phyloP scores from a whole-genome alignment of 2,797 vertebrate species.

The Pantherophis alleghaniensis region DNA sequence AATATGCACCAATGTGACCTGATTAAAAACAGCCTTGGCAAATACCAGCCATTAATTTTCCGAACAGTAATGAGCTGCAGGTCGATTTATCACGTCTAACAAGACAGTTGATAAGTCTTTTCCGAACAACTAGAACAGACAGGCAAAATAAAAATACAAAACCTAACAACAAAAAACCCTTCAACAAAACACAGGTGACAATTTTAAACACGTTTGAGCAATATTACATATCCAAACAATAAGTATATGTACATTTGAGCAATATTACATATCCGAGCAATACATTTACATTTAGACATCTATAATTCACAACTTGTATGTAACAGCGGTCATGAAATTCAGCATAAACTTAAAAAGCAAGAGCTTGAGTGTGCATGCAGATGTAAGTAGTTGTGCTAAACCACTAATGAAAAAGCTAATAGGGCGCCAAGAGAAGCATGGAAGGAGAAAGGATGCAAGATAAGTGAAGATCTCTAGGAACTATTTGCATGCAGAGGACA shows the following conservation, averaged over 20 bases:
- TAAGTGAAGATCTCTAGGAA: conserved; percentile 54
- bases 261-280: conserved; percentile 32
- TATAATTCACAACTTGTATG: not conserved
- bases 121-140: not conserved
- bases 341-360: conserved; percentile 62
- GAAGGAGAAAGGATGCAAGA: conserved; percentile 52
- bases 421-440: conserved; percentile 45
- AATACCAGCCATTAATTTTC: not conserved
- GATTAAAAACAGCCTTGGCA: not conserved
- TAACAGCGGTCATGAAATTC: not conserved
- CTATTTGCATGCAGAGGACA: conserved; percentile 73
- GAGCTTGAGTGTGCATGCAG: conserved; percentile 42
- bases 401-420: conserved; percentile 33
- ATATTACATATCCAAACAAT: conserved; percentile 30
- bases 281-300: not conserved
- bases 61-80: conserved; percentile 14
- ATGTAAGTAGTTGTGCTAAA: conserved; percentile 43
- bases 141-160: not conserved
- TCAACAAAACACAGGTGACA: conserved; percentile 47
- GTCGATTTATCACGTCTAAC: not conserved
- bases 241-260: not conserved
- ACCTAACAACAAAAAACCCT: not conserved
- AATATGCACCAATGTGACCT: not conserved
- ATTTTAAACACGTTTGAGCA: conserved; percentile 33
- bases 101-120: conserved; percentile 20